Base-by-base conservation (phyloP, 2,888 invertebrate genomes). In the Lagria hirta region DNA sequence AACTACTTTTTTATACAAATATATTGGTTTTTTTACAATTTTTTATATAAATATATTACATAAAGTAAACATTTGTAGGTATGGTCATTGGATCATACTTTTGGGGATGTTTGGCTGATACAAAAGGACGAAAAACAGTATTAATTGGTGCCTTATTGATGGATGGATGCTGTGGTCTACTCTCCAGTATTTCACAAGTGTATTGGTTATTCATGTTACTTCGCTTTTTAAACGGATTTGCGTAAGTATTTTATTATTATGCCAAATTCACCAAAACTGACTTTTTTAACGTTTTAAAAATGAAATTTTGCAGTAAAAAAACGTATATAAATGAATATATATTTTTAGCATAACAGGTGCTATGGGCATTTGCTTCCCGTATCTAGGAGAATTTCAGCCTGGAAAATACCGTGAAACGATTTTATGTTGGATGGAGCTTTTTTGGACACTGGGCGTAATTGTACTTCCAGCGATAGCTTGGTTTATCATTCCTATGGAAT, bases 81-180 rank as follows among this genome's bases (percentile, higher is more conserved):
- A 88, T 88, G 88, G 79, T 88, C 32, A 71, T 88, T 59, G 88
- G 88, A 10, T 88, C 87, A 24, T 88, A 88, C 72, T 85, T 88
- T 71, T 88, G 88, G 88, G 88, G 88, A 30, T 86, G 86, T 66
- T 75, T 88, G 61, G 88, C 88, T 49, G 88, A 88, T 66, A 87
- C 86, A 5, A 86, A 85, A 60, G 88, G 88, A n/a, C 77, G 88
- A 41, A 85, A 83, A 66, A 69, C 79, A 5, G 86, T 87, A 32
- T 72, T 88, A 54, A 84, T 88, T 34, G 82, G 81, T 24, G 82
- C 87, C 2, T 73, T 88, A 36, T 67, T 88, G 27, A 76, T 86
- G 64, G 88, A 88, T 63, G 87, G 87, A 23, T 66, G 84, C 46
- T 76, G 83, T 49, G 88, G 88, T 7, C 73, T 88, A 43, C 33